A percentile compares a stretch with the other conserved stretches of the same genome.
These are phyloP conservation scores for Drosophila oshimai DNA, from an alignment of 1,140 invertebrate species.

Conservation along the genomic window DNA sequence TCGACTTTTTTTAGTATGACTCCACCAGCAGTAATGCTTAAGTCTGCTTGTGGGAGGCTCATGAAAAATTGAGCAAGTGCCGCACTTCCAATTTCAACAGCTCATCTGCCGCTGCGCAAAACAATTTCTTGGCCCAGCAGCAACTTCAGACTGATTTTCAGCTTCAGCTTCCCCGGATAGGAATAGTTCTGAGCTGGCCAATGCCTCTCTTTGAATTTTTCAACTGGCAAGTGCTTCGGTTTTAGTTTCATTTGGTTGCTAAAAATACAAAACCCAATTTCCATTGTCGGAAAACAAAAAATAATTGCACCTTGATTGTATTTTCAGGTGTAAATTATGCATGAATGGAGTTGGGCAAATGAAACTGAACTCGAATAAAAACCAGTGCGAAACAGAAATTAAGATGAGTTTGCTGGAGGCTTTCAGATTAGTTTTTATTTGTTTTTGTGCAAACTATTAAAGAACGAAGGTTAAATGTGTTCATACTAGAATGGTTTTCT, in stretches of 20 bases:
- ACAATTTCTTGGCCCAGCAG: conserved; percentile 56
- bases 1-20: background rate
- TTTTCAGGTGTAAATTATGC: conserved; percentile 33
- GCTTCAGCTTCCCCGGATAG: background rate
- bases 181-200: conserved; percentile 2
- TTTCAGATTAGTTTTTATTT: background rate
- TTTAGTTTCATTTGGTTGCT: conserved; percentile 19
- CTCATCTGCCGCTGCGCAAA: conserved; percentile 72
- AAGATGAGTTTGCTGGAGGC: background rate
- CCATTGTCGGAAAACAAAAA: conserved; percentile 1
- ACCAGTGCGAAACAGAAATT: background rate
- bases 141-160: conserved; percentile 11
- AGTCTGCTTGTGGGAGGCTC: conserved; percentile 64
- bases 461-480: no score
- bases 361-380: background rate
- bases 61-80: conserved; percentile 81
- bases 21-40: background rate
- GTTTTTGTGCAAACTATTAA: no score
- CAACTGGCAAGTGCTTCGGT: conserved; percentile 36
- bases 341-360: conserved; percentile 3
- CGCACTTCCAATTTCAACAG: conserved; percentile 80
- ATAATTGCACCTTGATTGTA: conserved; percentile 34
- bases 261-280: background rate
- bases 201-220: conserved; percentile 19
- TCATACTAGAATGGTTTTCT: no score